phyloP scores from a whole-genome alignment of 2,797 vertebrate genomes.

The Apogon talboti region DNA sequence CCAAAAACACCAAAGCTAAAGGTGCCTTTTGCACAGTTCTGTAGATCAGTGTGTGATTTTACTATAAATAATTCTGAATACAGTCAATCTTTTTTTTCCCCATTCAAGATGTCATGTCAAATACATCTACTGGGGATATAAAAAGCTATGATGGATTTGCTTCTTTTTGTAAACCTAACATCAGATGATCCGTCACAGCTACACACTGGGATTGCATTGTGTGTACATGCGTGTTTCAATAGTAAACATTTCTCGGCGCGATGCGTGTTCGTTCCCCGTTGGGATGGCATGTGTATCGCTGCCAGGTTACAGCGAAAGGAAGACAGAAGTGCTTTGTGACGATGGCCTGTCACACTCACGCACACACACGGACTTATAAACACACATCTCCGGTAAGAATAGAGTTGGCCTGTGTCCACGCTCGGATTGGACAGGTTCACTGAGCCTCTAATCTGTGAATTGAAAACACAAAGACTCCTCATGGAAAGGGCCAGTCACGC shows the following conservation, averaged over 20 bases:
- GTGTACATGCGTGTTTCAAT: background rate
- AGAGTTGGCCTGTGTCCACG: constrained; percentile 15
- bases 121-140: too few relatives aligned
- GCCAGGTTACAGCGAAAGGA: constrained; percentile 11
- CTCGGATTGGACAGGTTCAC: constrained; percentile 16
- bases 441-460: constrained; percentile 46
- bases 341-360: background rate
- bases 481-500: constrained; percentile 1
- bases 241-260: background rate
- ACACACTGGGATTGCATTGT: background rate
- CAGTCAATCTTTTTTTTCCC: too few relatives aligned
- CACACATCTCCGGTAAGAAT: constrained; percentile 17
- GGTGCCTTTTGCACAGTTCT: too few relatives aligned
- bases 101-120: too few relatives aligned
- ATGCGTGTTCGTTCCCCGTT: background rate
- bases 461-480: constrained; percentile 36
- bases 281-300: background rate
- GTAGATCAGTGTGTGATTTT: too few relatives aligned
- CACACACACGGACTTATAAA: too few relatives aligned
- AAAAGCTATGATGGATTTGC: too few relatives aligned
- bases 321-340: constrained; percentile 18
- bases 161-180: background rate
- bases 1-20: too few relatives aligned
- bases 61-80: too few relatives aligned
- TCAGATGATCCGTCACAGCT: background rate